These are phyloP conservation scores for Anthophora plumipes DNA, from an alignment of 2,888 invertebrate species.

Conservation along the genomic window DNA sequence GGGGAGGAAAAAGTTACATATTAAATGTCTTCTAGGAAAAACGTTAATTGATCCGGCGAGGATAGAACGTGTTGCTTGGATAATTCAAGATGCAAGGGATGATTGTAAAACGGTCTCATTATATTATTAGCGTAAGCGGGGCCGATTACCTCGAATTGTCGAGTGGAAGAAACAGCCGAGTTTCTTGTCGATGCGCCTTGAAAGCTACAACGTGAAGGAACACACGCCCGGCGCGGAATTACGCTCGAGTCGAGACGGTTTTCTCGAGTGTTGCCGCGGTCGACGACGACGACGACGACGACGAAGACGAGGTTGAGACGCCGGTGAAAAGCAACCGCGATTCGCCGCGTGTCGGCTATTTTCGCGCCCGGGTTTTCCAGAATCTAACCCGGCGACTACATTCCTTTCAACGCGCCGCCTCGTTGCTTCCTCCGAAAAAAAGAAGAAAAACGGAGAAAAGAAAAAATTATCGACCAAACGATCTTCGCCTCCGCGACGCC, in stretches of 20 bases:
- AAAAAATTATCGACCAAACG: conserved; percentile 32
- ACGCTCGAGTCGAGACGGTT: conserved; percentile 12
- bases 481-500: not conserved
- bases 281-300: conserved; percentile 21
- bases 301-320: conserved; percentile 29
- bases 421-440: not conserved
- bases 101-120: conserved; percentile 35
- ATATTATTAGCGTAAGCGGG: conserved; percentile 43
- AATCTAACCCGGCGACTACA: conserved; percentile 55
- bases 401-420: conserved; percentile 58
- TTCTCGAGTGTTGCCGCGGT: not conserved
- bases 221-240: conserved; percentile 41
- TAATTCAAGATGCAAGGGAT: conserved; percentile 16
- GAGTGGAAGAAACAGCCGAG: conserved; percentile 41
- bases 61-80: not conserved
- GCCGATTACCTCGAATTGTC: conserved; percentile 38
- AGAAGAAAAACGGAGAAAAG: no score
- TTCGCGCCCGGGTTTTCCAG: conserved; percentile 70
- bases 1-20: no score
- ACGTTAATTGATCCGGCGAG: conserved; percentile 25
- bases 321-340: conserved; percentile 57
- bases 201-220: conserved; percentile 11
- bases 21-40: conserved; percentile 3
- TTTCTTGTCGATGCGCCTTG: conserved; percentile 46
- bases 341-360: conserved; percentile 64